Percentiles rank a stretch among this genome's conserved stretches.
phyloP scores from a whole-genome alignment of 1,140 invertebrate species.

The Bombus polaris region DNA sequence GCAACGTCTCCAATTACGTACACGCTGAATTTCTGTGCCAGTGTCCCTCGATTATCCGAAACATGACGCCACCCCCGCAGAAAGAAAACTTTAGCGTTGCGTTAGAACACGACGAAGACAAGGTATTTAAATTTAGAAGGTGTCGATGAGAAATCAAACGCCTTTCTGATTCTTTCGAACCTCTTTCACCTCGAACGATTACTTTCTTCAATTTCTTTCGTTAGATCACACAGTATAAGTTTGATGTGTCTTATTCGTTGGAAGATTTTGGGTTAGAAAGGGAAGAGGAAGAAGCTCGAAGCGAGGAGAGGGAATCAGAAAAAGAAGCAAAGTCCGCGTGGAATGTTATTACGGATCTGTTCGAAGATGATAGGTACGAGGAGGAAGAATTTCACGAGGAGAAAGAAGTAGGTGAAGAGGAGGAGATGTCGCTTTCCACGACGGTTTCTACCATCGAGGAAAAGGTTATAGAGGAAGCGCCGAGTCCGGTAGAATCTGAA shows the following conservation, averaged over 20 bases:
- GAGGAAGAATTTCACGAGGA: constrained; percentile 1
- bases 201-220: neutral
- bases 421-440: constrained; percentile 34
- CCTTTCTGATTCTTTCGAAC: neutral
- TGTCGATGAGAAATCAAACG: no score
- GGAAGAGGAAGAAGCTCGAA: neutral
- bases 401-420: constrained; percentile 37
- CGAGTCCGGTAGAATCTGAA: constrained; percentile 41
- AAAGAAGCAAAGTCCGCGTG: neutral
- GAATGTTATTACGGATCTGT: neutral
- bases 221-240: neutral
- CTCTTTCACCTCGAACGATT: neutral
- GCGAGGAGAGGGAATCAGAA: neutral
- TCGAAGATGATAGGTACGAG: constrained; percentile 21
- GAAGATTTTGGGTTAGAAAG: neutral
- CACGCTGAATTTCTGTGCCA: neutral
- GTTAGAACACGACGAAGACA: neutral
- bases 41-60: neutral
- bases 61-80: neutral
- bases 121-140: neutral
- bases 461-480: constrained; percentile 55
- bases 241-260: neutral
- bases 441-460: constrained; percentile 36
- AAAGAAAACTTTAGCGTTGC: neutral
- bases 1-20: neutral